Evolutionary conservation across 2,113 vertebrate genomes (phyloP).

Genomic region (Sclerurus mexicanus): DNA sequence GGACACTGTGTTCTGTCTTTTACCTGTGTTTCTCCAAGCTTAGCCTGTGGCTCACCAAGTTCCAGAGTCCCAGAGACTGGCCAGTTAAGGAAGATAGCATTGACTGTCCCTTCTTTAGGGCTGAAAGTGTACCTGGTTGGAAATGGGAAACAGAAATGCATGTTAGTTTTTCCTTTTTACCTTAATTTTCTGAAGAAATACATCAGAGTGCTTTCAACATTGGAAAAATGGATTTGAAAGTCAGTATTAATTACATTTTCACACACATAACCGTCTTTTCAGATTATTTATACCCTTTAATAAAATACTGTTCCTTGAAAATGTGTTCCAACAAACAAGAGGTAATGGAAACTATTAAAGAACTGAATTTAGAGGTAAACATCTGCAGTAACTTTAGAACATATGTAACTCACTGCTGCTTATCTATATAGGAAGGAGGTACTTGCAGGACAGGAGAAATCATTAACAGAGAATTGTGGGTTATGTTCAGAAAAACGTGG

Average conservation of each 20-base stretch:
- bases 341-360: not conserved
- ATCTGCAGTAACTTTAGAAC: not conserved
- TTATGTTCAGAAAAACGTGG: not conserved
- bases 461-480: not conserved
- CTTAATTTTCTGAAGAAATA: not conserved
- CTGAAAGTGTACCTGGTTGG: conserved; percentile 86
- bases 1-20: not conserved
- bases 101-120: conserved; percentile 75
- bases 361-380: not conserved
- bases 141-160: not conserved
- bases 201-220: not conserved
- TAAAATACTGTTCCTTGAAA: not conserved
- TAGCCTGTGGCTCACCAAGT: conserved; percentile 78
- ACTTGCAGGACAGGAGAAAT: not conserved
- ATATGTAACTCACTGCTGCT: not conserved
- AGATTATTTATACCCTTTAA: not conserved
- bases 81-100: conserved; percentile 87
- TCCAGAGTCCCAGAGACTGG: conserved; percentile 75
- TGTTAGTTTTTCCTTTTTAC: not conserved
- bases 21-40: conserved; percentile 79
- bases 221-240: not conserved
- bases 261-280: not conserved
- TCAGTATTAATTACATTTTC: not conserved
- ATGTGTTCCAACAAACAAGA: not conserved
- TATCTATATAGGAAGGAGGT: not conserved